Evolutionary conservation across 35 echinoderm and acorn worm species (phyloP), one percentile per base, ranked within the genome.

Genomic region (Hemicentrotus pulcherrimus): DNA sequence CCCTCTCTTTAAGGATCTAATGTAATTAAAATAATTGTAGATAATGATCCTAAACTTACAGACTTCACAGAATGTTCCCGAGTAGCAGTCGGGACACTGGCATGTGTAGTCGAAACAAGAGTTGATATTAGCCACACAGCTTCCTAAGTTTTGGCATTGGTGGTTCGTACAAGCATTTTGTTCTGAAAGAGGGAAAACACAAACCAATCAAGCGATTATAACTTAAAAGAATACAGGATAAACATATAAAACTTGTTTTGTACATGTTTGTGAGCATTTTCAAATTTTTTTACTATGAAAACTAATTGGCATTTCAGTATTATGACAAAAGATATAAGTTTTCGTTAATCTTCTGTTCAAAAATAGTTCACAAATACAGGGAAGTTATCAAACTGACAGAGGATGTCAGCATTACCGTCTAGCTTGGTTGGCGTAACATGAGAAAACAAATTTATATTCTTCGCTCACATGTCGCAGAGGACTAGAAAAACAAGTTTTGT

Each of bases 71-170:
- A 91, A 96, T 28, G 78, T 4, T 5, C 97, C 97, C n/a, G 92
- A 78, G 93, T 95, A 95, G 89, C 97, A 98, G 9, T 90, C 90
- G 6, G 97, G 92, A 61, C 97, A 98, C 30, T 86, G 60, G 85
- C 97, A 97, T 24, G 41, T 96, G 89, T 97, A 97, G 61, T 96
- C 96, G 70, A 48, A 50, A 94, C 97, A 98, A 7, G 94, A 95
- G 47, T 96, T 86, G 6, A 78, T 2, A 88, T 15, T 92, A 89
- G 95, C 90, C 14, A 86, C 24, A 85, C 97, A 98, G 0, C 91
- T 94, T 61, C 92, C 97, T 46, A 94, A 96, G 60, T 97, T 96
- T 30, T 95, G 94, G 85, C 97, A 98, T 35, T 88, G 50, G n/a
- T 98, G 91, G 86, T 89, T 95, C 46, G 46, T 60, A 90, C 97